These are phyloP conservation scores for Syngnathus floridae DNA, from an alignment of 2,113 vertebrate genomes.

Conservation along the genomic window DNA sequence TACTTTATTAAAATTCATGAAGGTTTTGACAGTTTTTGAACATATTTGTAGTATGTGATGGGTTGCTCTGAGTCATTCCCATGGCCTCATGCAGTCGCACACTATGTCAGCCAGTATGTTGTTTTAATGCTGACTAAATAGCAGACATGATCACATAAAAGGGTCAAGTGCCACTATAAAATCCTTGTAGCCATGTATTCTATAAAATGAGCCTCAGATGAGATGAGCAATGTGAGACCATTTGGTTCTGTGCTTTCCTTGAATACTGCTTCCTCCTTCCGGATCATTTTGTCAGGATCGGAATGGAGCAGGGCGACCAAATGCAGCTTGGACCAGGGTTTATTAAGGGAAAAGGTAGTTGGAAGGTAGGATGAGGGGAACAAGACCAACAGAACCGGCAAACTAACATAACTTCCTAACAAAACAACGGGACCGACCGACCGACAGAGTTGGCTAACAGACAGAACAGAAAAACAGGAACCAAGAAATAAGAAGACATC, in stretches of 20 bases:
- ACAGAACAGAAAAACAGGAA: too few relatives aligned
- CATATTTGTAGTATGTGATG: conserved; percentile 57
- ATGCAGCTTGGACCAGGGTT: too few relatives aligned
- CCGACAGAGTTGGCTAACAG: too few relatives aligned
- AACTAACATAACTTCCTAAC: too few relatives aligned
- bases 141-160: conserved; percentile 32
- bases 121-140: conserved; percentile 51
- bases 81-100: conserved; percentile 63
- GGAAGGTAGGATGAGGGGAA: too few relatives aligned
- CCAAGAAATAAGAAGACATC: too few relatives aligned
- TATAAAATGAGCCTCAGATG: conserved; percentile 52
- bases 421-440: too few relatives aligned
- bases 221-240: conserved; percentile 55
- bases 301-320: too few relatives aligned
- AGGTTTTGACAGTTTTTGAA: conserved; percentile 53
- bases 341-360: too few relatives aligned
- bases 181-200: conserved; percentile 36
- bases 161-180: conserved; percentile 24
- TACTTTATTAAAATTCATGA: conserved; percentile 51
- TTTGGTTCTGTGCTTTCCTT: conserved; percentile 61
- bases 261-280: conserved; percentile 50
- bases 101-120: conserved; percentile 38
- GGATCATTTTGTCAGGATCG: conserved; percentile 41
- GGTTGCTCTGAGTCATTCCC: conserved; percentile 61
- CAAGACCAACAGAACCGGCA: too few relatives aligned